phyloP scores from a whole-genome alignment of 2,888 invertebrate genomes.

The Orchesella flavescens region DNA sequence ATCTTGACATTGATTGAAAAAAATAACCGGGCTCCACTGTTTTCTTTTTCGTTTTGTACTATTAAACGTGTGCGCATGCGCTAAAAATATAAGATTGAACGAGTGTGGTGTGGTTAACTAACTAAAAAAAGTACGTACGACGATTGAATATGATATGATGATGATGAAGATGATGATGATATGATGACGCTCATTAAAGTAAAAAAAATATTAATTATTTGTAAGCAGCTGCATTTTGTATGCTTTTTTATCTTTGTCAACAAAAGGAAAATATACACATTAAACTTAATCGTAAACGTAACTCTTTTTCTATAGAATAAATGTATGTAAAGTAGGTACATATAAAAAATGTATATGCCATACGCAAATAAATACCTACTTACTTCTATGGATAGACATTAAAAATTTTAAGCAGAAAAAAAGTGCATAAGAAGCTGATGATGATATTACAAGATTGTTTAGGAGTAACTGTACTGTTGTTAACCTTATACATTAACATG shows the following conservation, averaged over 20 bases:
- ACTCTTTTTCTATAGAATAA: background rate
- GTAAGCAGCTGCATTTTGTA: slow-evolving; percentile 14
- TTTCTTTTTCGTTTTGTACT: no score
- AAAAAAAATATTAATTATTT: background rate
- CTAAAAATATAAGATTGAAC: no score
- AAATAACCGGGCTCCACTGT: no score
- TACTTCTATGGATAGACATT: background rate
- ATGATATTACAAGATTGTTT: background rate
- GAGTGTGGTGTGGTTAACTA: no score
- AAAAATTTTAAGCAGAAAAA: no score
- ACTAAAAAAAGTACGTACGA: no score
- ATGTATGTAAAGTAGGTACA: background rate
- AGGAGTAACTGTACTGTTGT: background rate
- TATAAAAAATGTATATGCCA: background rate
- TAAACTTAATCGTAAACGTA: background rate
- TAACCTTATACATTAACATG: no score
- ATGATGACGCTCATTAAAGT: slow-evolving; percentile 12
- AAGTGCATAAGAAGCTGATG: background rate
- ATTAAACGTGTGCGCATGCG: no score
- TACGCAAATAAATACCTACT: background rate
- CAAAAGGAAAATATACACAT: background rate
- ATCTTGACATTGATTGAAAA: no score
- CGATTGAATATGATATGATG: no score
- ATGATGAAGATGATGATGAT: background rate
- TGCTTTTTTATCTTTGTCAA: slow-evolving; percentile 7